These are phyloP conservation scores for Chamaea fasciata DNA, from an alignment of 2,113 vertebrate genomes.

Conservation along the genomic window DNA sequence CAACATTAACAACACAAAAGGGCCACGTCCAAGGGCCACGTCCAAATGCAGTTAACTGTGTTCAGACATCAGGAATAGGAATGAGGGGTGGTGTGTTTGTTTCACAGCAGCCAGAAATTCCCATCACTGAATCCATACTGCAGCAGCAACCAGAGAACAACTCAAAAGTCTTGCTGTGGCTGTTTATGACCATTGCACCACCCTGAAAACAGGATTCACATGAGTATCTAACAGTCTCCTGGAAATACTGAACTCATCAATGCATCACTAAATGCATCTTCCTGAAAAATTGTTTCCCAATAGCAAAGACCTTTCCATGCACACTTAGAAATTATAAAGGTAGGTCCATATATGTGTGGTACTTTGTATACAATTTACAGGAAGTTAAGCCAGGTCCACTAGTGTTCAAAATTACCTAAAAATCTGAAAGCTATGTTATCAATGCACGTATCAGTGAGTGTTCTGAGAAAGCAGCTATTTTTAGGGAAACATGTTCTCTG, in stretches of 20 bases:
- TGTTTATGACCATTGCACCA: accelerated
- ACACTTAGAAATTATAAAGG: neutral
- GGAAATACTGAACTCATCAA: neutral
- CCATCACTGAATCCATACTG: neutral
- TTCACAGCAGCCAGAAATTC: neutral
- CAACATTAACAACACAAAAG: neutral
- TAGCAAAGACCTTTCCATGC: neutral
- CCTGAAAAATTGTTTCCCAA: neutral
- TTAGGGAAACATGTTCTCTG: neutral
- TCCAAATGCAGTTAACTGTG: neutral
- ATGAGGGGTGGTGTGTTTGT: neutral
- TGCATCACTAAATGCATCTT: neutral
- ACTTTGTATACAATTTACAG: neutral
- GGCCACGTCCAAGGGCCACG: neutral
- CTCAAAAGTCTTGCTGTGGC: neutral
- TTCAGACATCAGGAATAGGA: neutral
- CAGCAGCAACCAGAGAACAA: neutral
- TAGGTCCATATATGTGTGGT: accelerated
- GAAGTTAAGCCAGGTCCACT: neutral
- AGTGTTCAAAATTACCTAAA: neutral
- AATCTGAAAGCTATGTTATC: neutral
- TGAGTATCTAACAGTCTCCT: neutral
- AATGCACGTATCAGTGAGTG: neutral
- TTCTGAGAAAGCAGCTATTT: neutral
- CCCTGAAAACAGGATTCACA: neutral